Conservation (phyloP, 2,113 vertebrate genomes). For the Syngnathus floridae region DNA sequence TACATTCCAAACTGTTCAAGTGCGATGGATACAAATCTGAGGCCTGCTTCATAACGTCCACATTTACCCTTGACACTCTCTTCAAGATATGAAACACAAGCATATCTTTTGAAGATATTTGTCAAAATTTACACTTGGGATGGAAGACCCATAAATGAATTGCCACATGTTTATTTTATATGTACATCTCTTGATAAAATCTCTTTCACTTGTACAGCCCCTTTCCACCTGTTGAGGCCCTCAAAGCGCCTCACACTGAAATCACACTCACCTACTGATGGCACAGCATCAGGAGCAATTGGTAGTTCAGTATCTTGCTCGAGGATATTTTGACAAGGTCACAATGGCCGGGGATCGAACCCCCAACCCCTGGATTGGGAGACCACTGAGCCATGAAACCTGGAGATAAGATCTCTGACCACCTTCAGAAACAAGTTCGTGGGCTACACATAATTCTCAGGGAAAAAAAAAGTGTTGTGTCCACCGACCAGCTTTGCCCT, state of each 20-base stretch:
- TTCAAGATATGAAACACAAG: background rate
- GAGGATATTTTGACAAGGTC: no score
- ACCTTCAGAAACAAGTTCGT: background rate
- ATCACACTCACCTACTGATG: no score
- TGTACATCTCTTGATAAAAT: no score
- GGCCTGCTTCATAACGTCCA: slow-evolving; percentile 44
- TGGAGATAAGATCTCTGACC: background rate
- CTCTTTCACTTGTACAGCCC: no score
- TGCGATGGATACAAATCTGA: slow-evolving; percentile 43
- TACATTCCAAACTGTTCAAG: slow-evolving; percentile 26
- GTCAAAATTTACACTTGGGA: background rate
- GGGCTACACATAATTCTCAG: slow-evolving; percentile 18
- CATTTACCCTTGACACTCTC: slow-evolving; percentile 30
- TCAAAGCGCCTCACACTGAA: no score
- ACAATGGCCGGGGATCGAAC: no score
- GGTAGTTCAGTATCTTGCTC: no score
- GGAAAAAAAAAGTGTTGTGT: slow-evolving; percentile 38
- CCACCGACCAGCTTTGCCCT: slow-evolving; percentile 20
- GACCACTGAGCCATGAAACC: no score
- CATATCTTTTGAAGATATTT: background rate
- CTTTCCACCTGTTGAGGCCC: no score
- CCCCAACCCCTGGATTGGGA: no score
- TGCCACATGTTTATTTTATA: background rate
- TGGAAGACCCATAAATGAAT: background rate
- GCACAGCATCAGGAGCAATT: no score